Evolutionary conservation across 1,140 invertebrate genomes (phyloP), one percentile per base, ranked within the genome.

Genomic region (Pygmarrhopalites habei): DNA sequence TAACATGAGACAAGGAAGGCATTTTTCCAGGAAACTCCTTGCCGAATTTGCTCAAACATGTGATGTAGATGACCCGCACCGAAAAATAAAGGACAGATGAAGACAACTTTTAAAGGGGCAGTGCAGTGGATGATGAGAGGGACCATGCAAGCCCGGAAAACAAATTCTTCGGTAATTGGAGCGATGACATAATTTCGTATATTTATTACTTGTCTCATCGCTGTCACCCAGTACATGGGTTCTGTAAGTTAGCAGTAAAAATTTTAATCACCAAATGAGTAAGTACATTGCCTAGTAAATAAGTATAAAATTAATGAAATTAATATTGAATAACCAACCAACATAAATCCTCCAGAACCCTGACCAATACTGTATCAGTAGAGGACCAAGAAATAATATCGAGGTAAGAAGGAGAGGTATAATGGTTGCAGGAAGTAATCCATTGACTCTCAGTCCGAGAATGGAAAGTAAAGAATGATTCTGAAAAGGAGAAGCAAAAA

Each of bases 11-110:
- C 77, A 64, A 86, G 73, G 23, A 90, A 66, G 2, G 86, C 86
- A 17, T 79, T 80, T 70, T 82, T 83, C 26, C 87, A 78, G 57
- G 82, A 76, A 73, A 84, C 80, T 44, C 88, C 88, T 4, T 60
- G 32, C n/a, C 64, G 60, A 25, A 69, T 78, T 72, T 85, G 83
- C 73, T 95, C 92, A 65, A 86, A 79, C 71, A 94, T 83, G 72
- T 95, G 92, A 81, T 97, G 92, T 72, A 95, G 86, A 79, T 96
- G 92, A 57, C 91, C 91, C 85, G 75, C 83, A 52, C 93, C 93
- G 81, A 97, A 97, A 74, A 96, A 91, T 7, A 96, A 75, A 1
- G 93, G 91, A 72, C 88, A 90, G 63, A 92, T 80, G 66, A 94
- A 86, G 47, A 95, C 83, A 7, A 90, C 85, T 58, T 79, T 83